These are phyloP conservation scores for Aplysia californica DNA, from an alignment of 1,140 invertebrate species.

Conservation along the genomic window DNA sequence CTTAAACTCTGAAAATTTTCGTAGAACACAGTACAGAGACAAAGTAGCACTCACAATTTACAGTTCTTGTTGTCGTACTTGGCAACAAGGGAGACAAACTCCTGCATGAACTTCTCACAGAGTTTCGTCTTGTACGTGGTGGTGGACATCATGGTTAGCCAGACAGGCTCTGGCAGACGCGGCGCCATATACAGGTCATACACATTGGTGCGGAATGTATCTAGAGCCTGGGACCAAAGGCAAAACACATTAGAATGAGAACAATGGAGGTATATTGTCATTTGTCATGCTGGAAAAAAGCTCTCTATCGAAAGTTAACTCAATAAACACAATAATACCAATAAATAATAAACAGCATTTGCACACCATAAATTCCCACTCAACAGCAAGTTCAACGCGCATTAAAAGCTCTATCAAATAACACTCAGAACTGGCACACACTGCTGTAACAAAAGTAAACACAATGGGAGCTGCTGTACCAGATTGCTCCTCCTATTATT, in stretches of 20 bases:
- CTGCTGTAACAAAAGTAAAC: no score
- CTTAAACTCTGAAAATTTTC: no score
- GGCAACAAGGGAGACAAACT: conserved; percentile 64
- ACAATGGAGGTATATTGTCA: no score
- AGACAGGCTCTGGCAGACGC: conserved; percentile 75
- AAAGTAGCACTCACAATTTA: conserved; percentile 79
- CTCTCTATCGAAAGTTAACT: not conserved
- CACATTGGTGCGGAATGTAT: conserved; percentile 70
- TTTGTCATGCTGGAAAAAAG: not conserved
- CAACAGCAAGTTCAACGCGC: no score
- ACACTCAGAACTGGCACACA: no score
- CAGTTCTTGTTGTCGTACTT: conserved; percentile 81
- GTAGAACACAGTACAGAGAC: not conserved
- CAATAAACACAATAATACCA: not conserved
- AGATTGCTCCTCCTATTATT: no score
- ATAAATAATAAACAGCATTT: no score
- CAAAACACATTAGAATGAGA: not conserved
- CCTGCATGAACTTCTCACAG: conserved; percentile 66
- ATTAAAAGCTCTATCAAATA: not conserved
- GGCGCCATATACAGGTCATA: conserved; percentile 77
- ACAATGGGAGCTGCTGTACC: no score
- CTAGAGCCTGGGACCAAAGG: conserved; percentile 58
- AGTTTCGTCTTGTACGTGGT: conserved; percentile 58
- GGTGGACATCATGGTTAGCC: conserved; percentile 74
- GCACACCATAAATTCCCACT: no score